Percentiles rank a stretch among this genome's conserved stretches.
phyloP scores from a whole-genome alignment of 1,140 invertebrate species.

The Nylanderia fulva region DNA sequence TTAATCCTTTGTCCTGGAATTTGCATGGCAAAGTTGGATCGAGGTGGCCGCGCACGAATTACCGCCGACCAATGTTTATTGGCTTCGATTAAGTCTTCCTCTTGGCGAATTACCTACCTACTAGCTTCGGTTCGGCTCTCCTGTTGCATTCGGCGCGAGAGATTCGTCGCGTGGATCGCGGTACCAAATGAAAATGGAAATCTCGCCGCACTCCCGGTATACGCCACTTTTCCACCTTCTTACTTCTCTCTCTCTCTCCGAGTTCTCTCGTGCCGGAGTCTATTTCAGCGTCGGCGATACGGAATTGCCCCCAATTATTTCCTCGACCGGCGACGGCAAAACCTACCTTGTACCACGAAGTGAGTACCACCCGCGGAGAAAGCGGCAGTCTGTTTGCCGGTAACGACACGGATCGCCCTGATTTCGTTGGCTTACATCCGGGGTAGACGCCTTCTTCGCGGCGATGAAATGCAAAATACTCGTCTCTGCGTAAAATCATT shows the following conservation, averaged over 20 bases:
- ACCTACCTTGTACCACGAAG: constrained; percentile 52
- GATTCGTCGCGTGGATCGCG: neutral
- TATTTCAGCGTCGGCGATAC: constrained; percentile 47
- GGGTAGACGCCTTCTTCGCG: neutral
- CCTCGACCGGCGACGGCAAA: neutral
- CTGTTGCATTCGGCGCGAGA: constrained; percentile 26
- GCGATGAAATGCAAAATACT: constrained; percentile 39
- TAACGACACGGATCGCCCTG: constrained; percentile 43
- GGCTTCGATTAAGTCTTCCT: constrained; percentile 47
- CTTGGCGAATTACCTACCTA: constrained; percentile 48
- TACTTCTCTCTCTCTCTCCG: constrained; percentile 34
- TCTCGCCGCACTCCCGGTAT: constrained; percentile 21
- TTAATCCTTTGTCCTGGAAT: constrained; percentile 30
- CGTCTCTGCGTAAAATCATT: neutral
- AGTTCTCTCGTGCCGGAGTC: constrained; percentile 27
- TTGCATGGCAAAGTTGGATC: constrained; percentile 1
- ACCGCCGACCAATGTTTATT: constrained; percentile 27
- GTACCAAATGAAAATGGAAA: constrained; percentile 45
- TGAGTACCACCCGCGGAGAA: constrained; percentile 43
- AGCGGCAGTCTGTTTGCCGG: constrained; percentile 53
- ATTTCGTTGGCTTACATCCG: constrained; percentile 30
- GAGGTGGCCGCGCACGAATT: constrained; percentile 30
- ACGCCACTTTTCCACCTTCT: constrained; percentile 28
- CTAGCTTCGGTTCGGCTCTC: constrained; percentile 17
- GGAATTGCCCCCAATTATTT: constrained; percentile 58